Base-by-base conservation (phyloP, 2,113 vertebrate species). In the Tylochromis polylepis region DNA sequence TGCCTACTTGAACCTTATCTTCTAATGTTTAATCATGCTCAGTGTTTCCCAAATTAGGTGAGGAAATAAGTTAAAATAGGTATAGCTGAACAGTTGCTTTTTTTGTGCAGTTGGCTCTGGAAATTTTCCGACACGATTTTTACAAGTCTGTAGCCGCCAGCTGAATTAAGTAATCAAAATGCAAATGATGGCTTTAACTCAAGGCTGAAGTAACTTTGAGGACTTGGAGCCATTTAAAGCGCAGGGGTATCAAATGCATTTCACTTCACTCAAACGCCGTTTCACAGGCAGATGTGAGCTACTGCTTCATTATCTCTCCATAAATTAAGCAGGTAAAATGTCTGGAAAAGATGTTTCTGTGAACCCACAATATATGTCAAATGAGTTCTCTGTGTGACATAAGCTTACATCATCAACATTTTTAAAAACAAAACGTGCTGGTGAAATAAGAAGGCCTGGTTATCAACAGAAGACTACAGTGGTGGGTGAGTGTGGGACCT, bases 11-110 rank as follows among this genome's bases (percentile, higher is more conserved):
- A 94, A 86, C 87, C 31, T 90, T 84, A 92, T 94, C 92, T 88
- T 91, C 89, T 87, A 89, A 94, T 92, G 91, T 95, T 95, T 93
- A 95, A 95, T 94, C 95, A 91, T 87, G 85, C 91, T 94, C 88
- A 91, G 82, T 43, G 31, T 84, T 87, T 84, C 62, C 34, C 11
- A 80, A 86, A 88, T 84, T 46, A 87, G 79, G 34, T 67, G 80
- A 83, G 43, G 75, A 85, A 92, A 86, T 85, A 59, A 59, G 20
- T 79, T 31, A 1, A 29, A 62, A 70, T 79, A 46, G 51, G 4
- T 58, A 34, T 77, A 72, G 65, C 82, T 79, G 55, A 87, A 43
- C 6, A 10, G 51, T n/a, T 6, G 8, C 36, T 36, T 53, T 22
- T 57, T 58, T 72, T 46, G 8, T 24, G 8, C 22, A 27, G 36